Conservation (phyloP, 2,113 vertebrate species). For the Halcyon malimbica region DNA sequence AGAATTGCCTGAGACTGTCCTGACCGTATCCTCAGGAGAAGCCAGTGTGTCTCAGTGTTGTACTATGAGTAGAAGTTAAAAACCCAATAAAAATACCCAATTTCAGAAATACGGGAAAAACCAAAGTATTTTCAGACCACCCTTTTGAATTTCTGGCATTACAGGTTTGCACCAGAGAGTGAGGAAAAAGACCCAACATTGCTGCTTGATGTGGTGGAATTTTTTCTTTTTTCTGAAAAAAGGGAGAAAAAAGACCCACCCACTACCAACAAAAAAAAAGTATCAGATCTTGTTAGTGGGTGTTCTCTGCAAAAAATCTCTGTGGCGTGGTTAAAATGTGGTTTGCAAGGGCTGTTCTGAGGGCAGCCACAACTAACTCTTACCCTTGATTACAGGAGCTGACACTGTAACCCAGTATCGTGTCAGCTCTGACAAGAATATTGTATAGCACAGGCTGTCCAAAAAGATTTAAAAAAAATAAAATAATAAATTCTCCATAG, state of each 20-base stretch:
- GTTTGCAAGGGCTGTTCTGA: slow-evolving; percentile 30
- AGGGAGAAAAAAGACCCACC: not conserved
- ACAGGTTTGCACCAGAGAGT: not conserved
- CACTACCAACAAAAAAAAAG: not conserved
- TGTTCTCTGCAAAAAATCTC: not conserved
- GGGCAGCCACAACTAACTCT: slow-evolving; percentile 33
- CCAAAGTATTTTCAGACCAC: not conserved
- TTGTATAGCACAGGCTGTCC: not conserved
- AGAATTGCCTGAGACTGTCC: not conserved
- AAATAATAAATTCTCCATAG: not conserved
- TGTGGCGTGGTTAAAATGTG: slow-evolving; percentile 54
- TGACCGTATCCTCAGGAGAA: not conserved
- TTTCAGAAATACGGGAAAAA: not conserved
- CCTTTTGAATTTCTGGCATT: not conserved
- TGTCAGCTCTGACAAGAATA: slow-evolving; percentile 28
- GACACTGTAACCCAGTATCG: not conserved
- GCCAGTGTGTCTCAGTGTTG: not conserved
- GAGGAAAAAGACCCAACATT: not conserved
- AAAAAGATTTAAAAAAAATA: not conserved
- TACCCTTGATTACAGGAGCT: slow-evolving; percentile 14
- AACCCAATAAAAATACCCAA: not conserved
- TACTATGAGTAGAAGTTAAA: not conserved
- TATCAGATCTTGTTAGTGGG: not conserved
- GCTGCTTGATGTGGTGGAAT: slow-evolving; percentile 44
- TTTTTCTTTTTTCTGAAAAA: not conserved